Evolutionary conservation across 2,113 vertebrate genomes (phyloP).

Genomic region (Hepsetus odoe): DNA sequence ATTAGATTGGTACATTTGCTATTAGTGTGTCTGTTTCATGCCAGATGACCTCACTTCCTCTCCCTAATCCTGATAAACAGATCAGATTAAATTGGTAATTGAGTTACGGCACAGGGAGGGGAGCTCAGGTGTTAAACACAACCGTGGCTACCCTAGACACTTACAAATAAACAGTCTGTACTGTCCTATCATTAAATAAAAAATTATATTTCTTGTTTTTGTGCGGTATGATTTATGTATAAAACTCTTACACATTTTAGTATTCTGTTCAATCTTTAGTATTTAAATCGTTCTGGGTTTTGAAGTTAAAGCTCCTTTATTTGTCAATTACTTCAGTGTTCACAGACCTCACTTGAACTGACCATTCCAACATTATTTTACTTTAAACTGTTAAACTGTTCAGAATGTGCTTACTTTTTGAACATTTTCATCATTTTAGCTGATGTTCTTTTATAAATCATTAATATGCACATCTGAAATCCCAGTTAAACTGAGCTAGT

Average conservation of each 20-base stretch:
- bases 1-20: background rate
- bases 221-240: too few species aligned
- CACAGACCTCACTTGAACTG: background rate
- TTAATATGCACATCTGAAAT: background rate
- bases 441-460: background rate
- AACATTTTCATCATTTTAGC: background rate
- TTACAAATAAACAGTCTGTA: too few species aligned
- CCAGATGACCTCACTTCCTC: conserved; percentile 23
- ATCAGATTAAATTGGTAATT: conserved; percentile 43
- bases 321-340: background rate
- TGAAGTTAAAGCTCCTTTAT: background rate
- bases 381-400: background rate
- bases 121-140: background rate
- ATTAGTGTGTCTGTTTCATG: background rate
- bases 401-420: background rate
- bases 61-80: conserved; percentile 27
- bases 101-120: background rate
- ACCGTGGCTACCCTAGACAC: background rate
- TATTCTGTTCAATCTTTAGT: background rate
- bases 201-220: too few species aligned
- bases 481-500: background rate
- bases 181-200: too few species aligned
- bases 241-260: background rate
- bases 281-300: background rate
- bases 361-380: background rate